Evolutionary conservation across 2,797 vertebrate species (phyloP), one percentile per base, ranked within the genome.

Genomic region (Ambastaia sidthimunki): DNA sequence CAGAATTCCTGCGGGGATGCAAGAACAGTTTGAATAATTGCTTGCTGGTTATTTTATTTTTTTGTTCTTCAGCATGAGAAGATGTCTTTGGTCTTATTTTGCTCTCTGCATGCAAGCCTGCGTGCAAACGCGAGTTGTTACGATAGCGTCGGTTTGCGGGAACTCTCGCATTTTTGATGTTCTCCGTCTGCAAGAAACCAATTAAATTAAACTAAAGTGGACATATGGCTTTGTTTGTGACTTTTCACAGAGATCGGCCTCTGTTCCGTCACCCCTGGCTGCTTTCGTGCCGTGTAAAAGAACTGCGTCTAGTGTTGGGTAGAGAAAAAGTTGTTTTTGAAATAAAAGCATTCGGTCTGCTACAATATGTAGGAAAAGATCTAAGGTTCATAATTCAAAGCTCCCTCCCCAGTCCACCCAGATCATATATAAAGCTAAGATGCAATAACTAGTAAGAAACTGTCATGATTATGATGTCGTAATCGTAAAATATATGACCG

Each of bases 1-100:
- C 52, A 77, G 37, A 13, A 71, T 54, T 80, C 71, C 82, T 84
- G 78, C 28, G 60, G 67, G 54, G 25, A 71, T 10, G 25, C 41
- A 73, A 79, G 57, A 80, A 74, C 44, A 76, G 65, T 47, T n/a
- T 68, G 11, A 76, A 15, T 21, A 28, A 59, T 19, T 31, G 6
- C 62, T 2, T n/a, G 62, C 25, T n/a, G 31, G 3, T n/a, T 37
- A 11, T 62, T 28, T 59, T 31, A 19, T 57, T 52, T 67, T 44
- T 19, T 59, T 15, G 13, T 13, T n/a, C 47, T 44, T 1, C 2
- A 52, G 55, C 18, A 28, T 44, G 16, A 55, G 19, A 66, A 18
- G 23, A 28, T 59, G 19, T n/a, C 21, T n/a, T 73, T 48, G 18
- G 69, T 48, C 34, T 52, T 52, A 28, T 47, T 48, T 37, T 15